These are phyloP conservation scores for Tanytarsus gracilentus DNA, from an alignment of 2,888 invertebrate species.

Conservation along the genomic window DNA sequence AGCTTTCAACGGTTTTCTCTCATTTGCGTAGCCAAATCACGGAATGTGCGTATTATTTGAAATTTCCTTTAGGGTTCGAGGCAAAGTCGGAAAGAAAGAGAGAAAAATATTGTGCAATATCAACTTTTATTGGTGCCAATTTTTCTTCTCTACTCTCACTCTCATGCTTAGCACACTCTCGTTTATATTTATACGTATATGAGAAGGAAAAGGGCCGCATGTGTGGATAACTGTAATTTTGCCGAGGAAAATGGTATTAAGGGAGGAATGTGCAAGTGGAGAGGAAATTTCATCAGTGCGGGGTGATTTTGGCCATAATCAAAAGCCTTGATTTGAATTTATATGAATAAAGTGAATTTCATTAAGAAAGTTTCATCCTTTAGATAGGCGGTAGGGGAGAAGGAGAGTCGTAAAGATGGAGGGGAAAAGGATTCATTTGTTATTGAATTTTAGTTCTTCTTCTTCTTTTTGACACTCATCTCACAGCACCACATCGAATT, in stretches of 20 bases:
- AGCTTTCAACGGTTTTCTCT: neutral
- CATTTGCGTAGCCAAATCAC: neutral
- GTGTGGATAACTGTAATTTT: neutral
- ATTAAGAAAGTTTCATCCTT: neutral
- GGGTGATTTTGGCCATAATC: neutral
- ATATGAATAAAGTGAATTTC: conserved; percentile 1
- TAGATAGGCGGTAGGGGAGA: too few relatives aligned
- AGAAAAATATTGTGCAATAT: conserved; percentile 9
- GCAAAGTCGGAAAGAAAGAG: neutral
- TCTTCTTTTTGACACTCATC: neutral
- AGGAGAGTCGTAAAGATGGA: neutral
- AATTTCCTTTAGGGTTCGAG: neutral
- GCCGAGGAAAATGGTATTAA: too few relatives aligned
- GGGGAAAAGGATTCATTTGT: conserved; percentile 5
- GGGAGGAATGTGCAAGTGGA: neutral
- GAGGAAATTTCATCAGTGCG: neutral
- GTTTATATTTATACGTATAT: too few relatives aligned
- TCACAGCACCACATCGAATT: neutral
- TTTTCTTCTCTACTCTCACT: neutral
- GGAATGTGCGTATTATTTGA: conserved; percentile 1
- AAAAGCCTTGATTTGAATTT: conserved; percentile 3
- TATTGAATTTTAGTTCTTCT: neutral
- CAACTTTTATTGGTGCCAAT: conserved; percentile 10
- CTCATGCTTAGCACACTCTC: too few relatives aligned
- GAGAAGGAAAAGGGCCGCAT: too few relatives aligned